Base-by-base conservation (phyloP, 2,888 invertebrate genomes). In the Cephus pulcher region DNA sequence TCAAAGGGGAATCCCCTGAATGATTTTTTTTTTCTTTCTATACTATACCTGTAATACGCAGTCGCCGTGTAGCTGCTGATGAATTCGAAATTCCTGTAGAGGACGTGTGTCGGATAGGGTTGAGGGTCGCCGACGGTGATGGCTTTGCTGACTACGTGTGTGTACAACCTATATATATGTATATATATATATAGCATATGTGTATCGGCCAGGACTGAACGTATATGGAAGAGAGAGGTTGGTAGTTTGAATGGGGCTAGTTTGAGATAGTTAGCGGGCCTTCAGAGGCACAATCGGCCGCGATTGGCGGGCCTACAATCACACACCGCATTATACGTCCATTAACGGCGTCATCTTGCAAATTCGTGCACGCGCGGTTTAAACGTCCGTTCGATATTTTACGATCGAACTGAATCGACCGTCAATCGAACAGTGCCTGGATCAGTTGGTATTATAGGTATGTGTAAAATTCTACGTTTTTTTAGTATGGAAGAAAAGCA, bases 201-300 rank as follows among this genome's bases (percentile, higher is more conserved):
- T 71, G 71, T 71, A 56, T 23, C 40, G 40, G 40, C 23, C 40
- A 33, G 71, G 33, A 71, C 12, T 71, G 71, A 33, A 32, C 33
- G 33, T 33, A 71, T 71, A 71, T 71, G 71, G 78, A 69, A 84
- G 86, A 84, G 86, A 84, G 89, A 88, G 88, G 86, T 88, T 83
- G 87, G 79, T 83, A 83, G 88, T 85, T 88, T 90, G 90, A 90
- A 90, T 90, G 89, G 90, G 88, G 90, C 89, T 90, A 90, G 90
- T 90, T 90, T 90, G 90, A 90, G 90, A 90, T 90, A 90, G 90
- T 90, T 90, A 90, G 89, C 88, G 89, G 88, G 89, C 89, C 90
- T 90, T 90, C 90, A 90, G 89, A 87, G 88, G 87, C 87, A 90
- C 90, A 90, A 90, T 90, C 89, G 90, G 85, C 87, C 88, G 85